Base-by-base conservation (phyloP, 2,888 invertebrate species). In the Diaphora mendica region DNA sequence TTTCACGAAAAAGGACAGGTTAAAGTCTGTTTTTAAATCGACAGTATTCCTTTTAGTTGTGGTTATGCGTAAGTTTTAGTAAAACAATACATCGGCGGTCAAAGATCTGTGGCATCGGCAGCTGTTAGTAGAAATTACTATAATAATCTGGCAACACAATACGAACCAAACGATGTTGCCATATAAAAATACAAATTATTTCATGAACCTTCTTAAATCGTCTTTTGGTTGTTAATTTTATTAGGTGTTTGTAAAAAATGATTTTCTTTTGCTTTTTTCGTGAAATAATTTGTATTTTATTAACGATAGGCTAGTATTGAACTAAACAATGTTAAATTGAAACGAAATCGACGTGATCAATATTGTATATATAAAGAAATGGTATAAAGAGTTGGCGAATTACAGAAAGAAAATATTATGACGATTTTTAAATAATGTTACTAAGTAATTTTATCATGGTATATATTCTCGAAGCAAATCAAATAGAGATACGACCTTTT, bases 301-400 rank as follows among this genome's bases (percentile, higher is more conserved):
- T 78, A 76, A 81, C 82, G 79, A 81, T 94, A 94, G 93, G 91
- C 87, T 93, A 94, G 91, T 85, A 79, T 82, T 88, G 80, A 94
- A 94, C 92, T 89, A 91, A 91, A 94, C 93, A 94, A 94, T 93
- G 94, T 94, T 90, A 86, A 88, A 88, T 88, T 86, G 93, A 93
- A 94, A 93, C 94, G 94, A 94, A 76, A 93, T 82, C 83, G 89
- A 92, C 81, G 93, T 92, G 91, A 92, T 93, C 82, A 87, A 89
- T 86, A 82, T 87, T 92, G 93, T 93, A 89, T 89, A 92, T 93
- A 90, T 82, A 87, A 82, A 87, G 86, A 73, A 70, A 89, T 82
- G 86, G 87, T 88, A 85, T 89, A 87, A 86, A 82, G 48, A 73
- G 81, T 84, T 82, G 85, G 82, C 84, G 62, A 55, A 75, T 69